phyloP scores from a whole-genome alignment of 1,140 invertebrate genomes.

The Schlechtendalia chinensis region DNA sequence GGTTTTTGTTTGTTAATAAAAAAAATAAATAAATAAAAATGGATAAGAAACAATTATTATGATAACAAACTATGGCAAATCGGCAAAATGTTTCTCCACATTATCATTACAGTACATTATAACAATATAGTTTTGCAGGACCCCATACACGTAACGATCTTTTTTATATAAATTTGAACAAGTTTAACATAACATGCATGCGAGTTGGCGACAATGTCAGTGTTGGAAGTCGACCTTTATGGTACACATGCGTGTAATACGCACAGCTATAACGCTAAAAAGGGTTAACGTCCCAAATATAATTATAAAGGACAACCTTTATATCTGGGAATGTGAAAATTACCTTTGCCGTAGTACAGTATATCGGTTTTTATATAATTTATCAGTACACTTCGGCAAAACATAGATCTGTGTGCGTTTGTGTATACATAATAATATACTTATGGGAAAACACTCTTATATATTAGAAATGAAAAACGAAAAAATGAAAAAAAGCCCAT shows the following conservation, averaged over 20 bases:
- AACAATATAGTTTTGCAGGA: too few species aligned
- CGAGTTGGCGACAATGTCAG: too few species aligned
- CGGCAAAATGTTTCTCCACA: too few species aligned
- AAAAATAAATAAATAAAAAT: too few species aligned
- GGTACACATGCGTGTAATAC: not conserved
- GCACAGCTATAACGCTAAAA: not conserved
- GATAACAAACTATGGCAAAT: too few species aligned
- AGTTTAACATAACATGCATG: too few species aligned
- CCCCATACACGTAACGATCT: not conserved
- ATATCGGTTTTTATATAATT: slow-evolving; percentile 25
- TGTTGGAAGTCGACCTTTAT: not conserved
- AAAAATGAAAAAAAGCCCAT: not conserved
- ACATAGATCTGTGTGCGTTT: not conserved
- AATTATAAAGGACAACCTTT: slow-evolving; percentile 32
- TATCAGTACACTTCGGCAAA: slow-evolving; percentile 13
- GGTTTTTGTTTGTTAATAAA: too few species aligned
- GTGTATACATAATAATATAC: not conserved
- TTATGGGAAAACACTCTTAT: not conserved
- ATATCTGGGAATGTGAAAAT: not conserved
- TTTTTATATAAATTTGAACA: slow-evolving; percentile 8
- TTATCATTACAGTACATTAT: too few species aligned
- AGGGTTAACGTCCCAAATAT: slow-evolving; percentile 10
- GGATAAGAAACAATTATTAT: too few species aligned
- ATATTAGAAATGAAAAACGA: not conserved
- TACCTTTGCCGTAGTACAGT: not conserved